Conservation (phyloP, 2,888 invertebrate species). For the Synergus japonicus region DNA sequence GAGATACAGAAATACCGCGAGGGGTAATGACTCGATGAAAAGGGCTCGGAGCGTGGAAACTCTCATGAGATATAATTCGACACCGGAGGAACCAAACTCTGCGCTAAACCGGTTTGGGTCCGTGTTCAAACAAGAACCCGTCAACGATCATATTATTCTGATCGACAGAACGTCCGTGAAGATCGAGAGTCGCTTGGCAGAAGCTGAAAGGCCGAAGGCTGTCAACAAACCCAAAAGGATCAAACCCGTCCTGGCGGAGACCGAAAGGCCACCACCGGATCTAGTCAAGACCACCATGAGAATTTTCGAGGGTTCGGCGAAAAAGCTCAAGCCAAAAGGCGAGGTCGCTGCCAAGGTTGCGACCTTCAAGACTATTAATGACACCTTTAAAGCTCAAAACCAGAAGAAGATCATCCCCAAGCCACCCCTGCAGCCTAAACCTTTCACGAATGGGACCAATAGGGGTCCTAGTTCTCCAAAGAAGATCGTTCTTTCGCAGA, state of each 20-base stretch:
- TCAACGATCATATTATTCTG: constrained; percentile 79
- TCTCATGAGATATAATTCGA: constrained; percentile 83
- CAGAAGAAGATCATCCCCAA: constrained; percentile 77
- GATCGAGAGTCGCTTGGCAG: constrained; percentile 70
- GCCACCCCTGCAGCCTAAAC: constrained; percentile 78
- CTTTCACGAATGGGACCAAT: constrained; percentile 72
- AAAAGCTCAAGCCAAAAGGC: constrained; percentile 76
- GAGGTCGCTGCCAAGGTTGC: constrained; percentile 84
- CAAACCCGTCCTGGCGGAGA: constrained; percentile 83
- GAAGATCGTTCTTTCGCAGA: constrained; percentile 64
- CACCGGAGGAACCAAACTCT: constrained; percentile 46
- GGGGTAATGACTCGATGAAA: constrained; percentile 85
- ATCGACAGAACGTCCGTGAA: constrained; percentile 72
- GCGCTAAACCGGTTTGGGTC: constrained; percentile 43
- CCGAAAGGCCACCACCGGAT: constrained; percentile 92
- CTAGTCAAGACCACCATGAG: constrained; percentile 91
- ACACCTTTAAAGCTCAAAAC: constrained; percentile 78
- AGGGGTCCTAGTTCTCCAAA: constrained; percentile 75
- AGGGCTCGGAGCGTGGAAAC: constrained; percentile 93
- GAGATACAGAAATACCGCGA: constrained; percentile 79
- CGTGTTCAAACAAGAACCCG: constrained; percentile 70
- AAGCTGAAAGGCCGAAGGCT: constrained; percentile 75
- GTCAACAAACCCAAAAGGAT: constrained; percentile 82
- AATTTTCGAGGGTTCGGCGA: constrained; percentile 85
- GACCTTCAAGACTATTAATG: constrained; percentile 82